phyloP scores from a whole-genome alignment of 2,888 invertebrate genomes.

The Junonia oenone region DNA sequence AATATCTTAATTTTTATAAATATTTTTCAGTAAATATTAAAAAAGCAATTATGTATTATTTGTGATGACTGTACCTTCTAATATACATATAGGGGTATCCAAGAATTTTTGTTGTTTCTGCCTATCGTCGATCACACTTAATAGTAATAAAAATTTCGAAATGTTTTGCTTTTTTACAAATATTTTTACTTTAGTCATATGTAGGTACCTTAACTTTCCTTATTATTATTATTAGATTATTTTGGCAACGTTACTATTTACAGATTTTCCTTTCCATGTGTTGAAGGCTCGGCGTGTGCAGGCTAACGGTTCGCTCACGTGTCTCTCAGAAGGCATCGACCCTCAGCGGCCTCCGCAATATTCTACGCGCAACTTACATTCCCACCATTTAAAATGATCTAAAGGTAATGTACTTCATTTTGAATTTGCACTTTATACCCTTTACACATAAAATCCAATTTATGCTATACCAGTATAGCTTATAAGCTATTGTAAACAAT shows the following conservation, averaged over 20 bases:
- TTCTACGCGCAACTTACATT: slow-evolving; percentile 64
- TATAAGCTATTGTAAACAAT: slow-evolving; percentile 8
- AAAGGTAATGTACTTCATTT: slow-evolving; percentile 19
- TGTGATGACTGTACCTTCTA: no score
- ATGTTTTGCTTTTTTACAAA: no score
- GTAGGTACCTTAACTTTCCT: not conserved
- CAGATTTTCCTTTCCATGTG: slow-evolving; percentile 67
- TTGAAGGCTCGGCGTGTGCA: slow-evolving; percentile 59
- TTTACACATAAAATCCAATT: not conserved
- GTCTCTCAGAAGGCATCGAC: slow-evolving; percentile 74
- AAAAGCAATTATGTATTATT: no score
- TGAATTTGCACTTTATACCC: slow-evolving; percentile 12
- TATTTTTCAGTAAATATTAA: no score
- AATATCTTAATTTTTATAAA: no score
- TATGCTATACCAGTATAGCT: not conserved
- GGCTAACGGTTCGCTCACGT: slow-evolving; percentile 74
- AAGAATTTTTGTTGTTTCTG: no score
- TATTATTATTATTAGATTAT: slow-evolving; percentile 15
- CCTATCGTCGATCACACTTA: no score
- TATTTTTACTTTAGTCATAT: no score
- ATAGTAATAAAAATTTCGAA: no score
- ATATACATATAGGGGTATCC: no score
- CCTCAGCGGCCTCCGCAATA: slow-evolving; percentile 74
- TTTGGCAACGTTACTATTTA: slow-evolving; percentile 52
- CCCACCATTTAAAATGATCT: slow-evolving; percentile 33